phyloP scores from a whole-genome alignment of 2,113 vertebrate genomes.

The Periophthalmus modestus region DNA sequence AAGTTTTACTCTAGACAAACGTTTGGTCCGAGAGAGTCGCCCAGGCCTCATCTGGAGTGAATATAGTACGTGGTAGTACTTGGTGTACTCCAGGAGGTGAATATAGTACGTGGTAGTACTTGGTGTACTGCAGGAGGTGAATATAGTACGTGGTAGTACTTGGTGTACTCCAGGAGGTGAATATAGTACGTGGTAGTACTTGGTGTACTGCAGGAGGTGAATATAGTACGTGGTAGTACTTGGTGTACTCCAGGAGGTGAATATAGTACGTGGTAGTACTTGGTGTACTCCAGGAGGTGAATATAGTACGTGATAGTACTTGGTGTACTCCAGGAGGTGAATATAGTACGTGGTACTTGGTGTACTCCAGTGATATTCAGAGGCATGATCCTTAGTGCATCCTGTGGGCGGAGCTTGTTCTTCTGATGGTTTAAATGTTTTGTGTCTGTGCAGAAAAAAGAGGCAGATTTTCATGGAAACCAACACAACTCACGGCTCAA shows the following conservation, averaged over 20 bases:
- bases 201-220: slow-evolving; percentile 51
- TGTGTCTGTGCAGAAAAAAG: slow-evolving; percentile 36
- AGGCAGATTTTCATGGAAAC: slow-evolving; percentile 20
- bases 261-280: slow-evolving; percentile 41
- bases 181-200: no score
- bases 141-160: no score
- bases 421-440: slow-evolving; percentile 51
- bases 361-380: slow-evolving; percentile 62
- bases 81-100: slow-evolving; percentile 54
- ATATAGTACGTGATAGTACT: slow-evolving; percentile 41
- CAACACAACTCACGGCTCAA: slow-evolving; percentile 33
- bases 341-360: slow-evolving; percentile 50
- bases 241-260: no score
- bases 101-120: no score
- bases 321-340: no score
- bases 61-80: slow-evolving; percentile 55
- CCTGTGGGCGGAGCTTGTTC: slow-evolving; percentile 50
- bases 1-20: slow-evolving; percentile 34
- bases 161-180: slow-evolving; percentile 54
- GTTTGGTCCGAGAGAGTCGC: slow-evolving; percentile 35
- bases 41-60: slow-evolving; percentile 42
- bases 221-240: slow-evolving; percentile 41
- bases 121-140: slow-evolving; percentile 54
- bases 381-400: slow-evolving; percentile 70
- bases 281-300: no score